Base-by-base conservation (phyloP, 2,888 invertebrate species). In the Seira sanloemensis region DNA sequence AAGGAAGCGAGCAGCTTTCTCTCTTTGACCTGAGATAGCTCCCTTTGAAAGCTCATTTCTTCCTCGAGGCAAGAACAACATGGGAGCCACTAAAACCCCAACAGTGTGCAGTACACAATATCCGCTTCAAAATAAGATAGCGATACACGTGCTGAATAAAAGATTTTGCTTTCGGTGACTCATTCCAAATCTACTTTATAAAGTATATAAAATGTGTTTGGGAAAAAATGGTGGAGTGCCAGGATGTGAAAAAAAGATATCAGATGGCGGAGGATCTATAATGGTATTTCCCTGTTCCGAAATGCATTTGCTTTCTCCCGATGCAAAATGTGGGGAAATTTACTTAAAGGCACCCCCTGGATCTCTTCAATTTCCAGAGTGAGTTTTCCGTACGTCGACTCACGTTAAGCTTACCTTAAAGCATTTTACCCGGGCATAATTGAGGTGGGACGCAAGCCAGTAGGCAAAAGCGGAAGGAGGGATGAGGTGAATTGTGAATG, bases 11-110 rank as follows among this genome's bases (percentile, higher is more conserved):
- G 27, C n/a, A n/a, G n/a, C n/a, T n/a, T 68, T 80, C 54, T 50
- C 74, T 27, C 74, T 27, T 27, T 74, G 73, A 73, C 74, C 74
- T 58, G 24, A 80, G 68, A 74, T 67, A n/a, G 37, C 73, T 58
- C 74, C 73, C 72, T 79, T 80, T 74, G 74, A 74, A 80, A 80
- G 80, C 80, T 80, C 80, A 74, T 80, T 80, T 80, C 58, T 80
- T 73, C n/a, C 80, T 80, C 23, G 23, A 80, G 80, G 66, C 71
- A 71, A 54, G 58, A 58, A 58, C 75, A 75, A 75, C 75, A 75
- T 19, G 21, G 26, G 12, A 73, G 24, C 73, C n/a, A 23, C 37
- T 37, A 37, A 37, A 37, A 37, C 5, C 5, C 37, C 12, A 37
- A 37, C 7, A 37, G 12, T 12, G 37, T 27, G 19, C 24, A n/a